Conservation (phyloP, 2,797 vertebrate genomes). For the Rousettus madagascariensis region DNA sequence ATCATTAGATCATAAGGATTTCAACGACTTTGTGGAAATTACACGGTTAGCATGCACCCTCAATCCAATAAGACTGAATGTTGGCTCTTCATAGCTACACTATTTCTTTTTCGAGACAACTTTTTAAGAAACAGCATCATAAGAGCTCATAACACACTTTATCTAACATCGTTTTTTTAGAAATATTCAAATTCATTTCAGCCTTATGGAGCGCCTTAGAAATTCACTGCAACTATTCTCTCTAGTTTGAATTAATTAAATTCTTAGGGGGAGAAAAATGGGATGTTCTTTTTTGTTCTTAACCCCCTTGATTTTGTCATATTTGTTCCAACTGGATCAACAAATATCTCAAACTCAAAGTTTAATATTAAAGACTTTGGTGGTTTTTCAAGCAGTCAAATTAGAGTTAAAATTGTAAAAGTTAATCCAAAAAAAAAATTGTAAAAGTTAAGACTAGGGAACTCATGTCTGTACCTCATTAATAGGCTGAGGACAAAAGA, state of each 20-base stretch:
- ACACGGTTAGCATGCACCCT: background rate
- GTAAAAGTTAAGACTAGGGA: background rate
- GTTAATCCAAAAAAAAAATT: background rate
- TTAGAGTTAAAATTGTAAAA: conserved; percentile 16
- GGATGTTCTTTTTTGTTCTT: background rate
- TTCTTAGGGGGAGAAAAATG: background rate
- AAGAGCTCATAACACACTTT: background rate
- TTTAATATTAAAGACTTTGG: background rate
- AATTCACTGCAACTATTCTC: background rate
- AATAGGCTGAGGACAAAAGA: conserved; percentile 40
- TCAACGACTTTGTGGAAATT: background rate
- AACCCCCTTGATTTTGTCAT: background rate
- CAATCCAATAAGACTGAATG: background rate
- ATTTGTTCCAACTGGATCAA: conserved; percentile 7
- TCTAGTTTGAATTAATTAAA: background rate
- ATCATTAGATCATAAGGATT: background rate
- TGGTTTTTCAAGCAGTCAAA: background rate
- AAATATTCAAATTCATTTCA: conserved; percentile 38
- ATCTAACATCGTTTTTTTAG: conserved; percentile 42
- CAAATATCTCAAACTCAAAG: background rate
- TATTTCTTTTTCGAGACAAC: background rate
- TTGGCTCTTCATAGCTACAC: background rate
- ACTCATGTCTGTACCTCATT: background rate
- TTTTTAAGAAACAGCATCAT: background rate
- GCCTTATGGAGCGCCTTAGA: background rate